Evolutionary conservation across 2,113 vertebrate genomes (phyloP).

Genomic region (Strix aluco): DNA sequence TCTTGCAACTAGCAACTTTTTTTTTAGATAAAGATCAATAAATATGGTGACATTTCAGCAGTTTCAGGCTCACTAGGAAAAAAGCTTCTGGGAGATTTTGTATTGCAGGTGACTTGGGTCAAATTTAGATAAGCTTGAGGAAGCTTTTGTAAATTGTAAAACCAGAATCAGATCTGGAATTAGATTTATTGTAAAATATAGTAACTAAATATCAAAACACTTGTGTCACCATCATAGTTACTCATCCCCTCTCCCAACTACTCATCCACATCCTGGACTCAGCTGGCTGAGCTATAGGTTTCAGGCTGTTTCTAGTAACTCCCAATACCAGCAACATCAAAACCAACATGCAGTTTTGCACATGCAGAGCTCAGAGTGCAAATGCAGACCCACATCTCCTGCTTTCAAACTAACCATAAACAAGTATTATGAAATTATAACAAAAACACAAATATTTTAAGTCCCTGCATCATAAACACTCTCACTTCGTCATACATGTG

Average conservation of each 20-base stretch:
- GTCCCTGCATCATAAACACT: not conserved
- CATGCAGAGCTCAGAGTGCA: not conserved
- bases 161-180: not conserved
- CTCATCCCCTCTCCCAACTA: not conserved
- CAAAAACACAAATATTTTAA: not conserved
- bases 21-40: constrained; percentile 7
- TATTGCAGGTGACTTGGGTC: not conserved
- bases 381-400: not conserved
- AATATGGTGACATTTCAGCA: not conserved
- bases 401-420: not conserved
- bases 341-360: not conserved
- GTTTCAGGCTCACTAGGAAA: not conserved
- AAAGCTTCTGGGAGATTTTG: not conserved
- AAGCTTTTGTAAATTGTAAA: not conserved
- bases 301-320: not conserved
- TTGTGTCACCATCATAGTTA: not conserved
- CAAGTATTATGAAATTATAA: not conserved
- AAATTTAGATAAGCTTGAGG: not conserved
- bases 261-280: not conserved
- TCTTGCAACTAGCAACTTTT: not conserved
- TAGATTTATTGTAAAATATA: not conserved
- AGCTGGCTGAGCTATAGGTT: not conserved
- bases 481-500: not conserved
- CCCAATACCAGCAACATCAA: not conserved
- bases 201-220: not conserved